phyloP scores from a whole-genome alignment of 2,113 vertebrate species.

The Galeopterus variegatus region DNA sequence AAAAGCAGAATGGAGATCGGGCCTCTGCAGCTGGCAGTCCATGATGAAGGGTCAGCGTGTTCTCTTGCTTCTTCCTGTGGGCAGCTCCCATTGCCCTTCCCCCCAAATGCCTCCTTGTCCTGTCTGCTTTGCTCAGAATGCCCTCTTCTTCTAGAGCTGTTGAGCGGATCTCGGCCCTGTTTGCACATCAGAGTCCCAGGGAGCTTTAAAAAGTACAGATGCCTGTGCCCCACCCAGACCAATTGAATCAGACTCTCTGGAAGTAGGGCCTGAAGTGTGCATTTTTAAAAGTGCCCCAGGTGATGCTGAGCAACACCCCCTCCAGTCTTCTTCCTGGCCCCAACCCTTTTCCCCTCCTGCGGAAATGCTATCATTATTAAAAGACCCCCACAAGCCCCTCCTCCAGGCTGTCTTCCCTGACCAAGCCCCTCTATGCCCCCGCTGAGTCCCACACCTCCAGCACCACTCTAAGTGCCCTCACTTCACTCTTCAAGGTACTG shows the following conservation, averaged over 20 bases:
- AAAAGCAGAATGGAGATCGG: neutral
- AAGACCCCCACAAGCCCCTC: neutral
- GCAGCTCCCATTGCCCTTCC: neutral
- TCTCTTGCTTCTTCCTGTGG: neutral
- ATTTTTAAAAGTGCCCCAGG: neutral
- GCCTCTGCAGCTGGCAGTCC: neutral
- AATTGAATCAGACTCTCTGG: neutral
- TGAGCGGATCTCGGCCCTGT: neutral
- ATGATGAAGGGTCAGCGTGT: accelerated
- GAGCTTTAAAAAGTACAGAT: neutral
- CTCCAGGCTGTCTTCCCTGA: neutral
- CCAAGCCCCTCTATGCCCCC: too few relatives aligned
- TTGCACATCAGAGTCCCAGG: neutral
- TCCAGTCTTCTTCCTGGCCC: neutral
- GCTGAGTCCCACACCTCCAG: neutral
- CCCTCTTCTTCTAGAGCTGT: neutral
- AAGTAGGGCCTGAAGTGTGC: neutral
- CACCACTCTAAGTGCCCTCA: neutral
- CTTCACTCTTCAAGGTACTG: neutral
- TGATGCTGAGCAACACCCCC: neutral
- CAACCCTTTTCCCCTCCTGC: neutral
- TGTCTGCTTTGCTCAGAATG: neutral
- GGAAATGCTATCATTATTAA: neutral
- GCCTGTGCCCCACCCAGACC: neutral
- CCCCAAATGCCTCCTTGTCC: too few relatives aligned